Percentiles rank a stretch among this genome's conserved stretches.
phyloP scores from a whole-genome alignment of 2,797 vertebrate genomes.

The Notoglanidium macrostoma region DNA sequence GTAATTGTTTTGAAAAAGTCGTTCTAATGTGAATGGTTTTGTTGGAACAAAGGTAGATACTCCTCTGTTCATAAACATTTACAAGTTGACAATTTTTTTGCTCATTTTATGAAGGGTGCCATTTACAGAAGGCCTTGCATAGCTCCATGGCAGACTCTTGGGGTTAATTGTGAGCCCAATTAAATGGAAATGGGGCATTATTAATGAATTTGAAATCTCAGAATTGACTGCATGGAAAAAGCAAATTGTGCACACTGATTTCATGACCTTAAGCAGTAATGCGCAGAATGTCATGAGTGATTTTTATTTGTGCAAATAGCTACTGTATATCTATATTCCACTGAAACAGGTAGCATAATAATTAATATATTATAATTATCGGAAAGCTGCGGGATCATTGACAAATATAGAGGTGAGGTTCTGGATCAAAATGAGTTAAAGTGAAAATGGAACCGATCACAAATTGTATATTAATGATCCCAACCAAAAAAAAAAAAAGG shows the following conservation, averaged over 20 bases:
- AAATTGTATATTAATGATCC: background rate
- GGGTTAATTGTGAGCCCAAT: background rate
- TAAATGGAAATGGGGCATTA: background rate
- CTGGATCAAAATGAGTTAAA: background rate
- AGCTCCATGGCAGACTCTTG: too few relatives aligned
- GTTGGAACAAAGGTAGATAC: too few relatives aligned
- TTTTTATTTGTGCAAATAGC: background rate
- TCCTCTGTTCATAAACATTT: background rate
- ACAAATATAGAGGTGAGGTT: background rate
- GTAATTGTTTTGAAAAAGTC: background rate
- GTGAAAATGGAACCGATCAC: background rate
- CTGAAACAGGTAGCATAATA: background rate
- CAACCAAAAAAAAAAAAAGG: background rate
- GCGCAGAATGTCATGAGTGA: background rate
- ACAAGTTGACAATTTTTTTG: background rate
- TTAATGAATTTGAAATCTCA: background rate
- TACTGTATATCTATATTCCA: background rate
- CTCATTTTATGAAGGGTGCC: conserved; percentile 11
- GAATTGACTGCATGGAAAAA: background rate
- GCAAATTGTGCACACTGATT: background rate
- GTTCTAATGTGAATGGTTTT: too few relatives aligned
- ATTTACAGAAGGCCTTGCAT: background rate
- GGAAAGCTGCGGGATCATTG: background rate
- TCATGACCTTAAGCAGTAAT: background rate
- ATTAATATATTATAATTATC: background rate